These are phyloP conservation scores for Callyntrura sp. DNA, from an alignment of 2,888 invertebrate species.

Conservation along the genomic window DNA sequence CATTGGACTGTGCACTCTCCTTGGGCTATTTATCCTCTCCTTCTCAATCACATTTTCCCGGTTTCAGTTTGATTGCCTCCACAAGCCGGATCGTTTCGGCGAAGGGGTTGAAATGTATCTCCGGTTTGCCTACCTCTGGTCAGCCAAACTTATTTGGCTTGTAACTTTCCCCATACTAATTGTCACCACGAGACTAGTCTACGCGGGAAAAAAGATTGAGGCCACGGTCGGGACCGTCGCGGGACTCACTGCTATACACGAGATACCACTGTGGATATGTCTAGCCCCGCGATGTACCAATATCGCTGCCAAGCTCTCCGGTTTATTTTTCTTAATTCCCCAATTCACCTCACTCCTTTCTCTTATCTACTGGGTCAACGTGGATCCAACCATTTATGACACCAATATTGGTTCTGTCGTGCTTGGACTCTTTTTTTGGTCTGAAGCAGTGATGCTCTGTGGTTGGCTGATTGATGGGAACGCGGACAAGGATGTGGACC, in stretches of 20 bases:
- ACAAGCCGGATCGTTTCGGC: slow-evolving; percentile 76
- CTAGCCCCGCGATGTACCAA: slow-evolving; percentile 55
- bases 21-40: slow-evolving; percentile 74
- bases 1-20: slow-evolving; percentile 66
- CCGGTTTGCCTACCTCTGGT: slow-evolving; percentile 75
- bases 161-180: slow-evolving; percentile 71
- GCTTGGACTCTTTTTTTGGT: slow-evolving; percentile 81
- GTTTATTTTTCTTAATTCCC: slow-evolving; percentile 81
- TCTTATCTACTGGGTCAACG: slow-evolving; percentile 82
- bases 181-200: slow-evolving; percentile 66
- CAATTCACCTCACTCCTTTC: slow-evolving; percentile 81
- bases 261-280: slow-evolving; percentile 74
- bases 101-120: slow-evolving; percentile 67
- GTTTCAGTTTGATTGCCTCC: slow-evolving; percentile 71
- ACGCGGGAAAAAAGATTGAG: slow-evolving; percentile 36
- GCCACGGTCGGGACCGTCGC: slow-evolving; percentile 39
- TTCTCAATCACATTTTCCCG: slow-evolving; percentile 76
- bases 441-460: slow-evolving; percentile 68
- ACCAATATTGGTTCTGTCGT: slow-evolving; percentile 80
- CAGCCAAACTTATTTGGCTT: slow-evolving; percentile 77
- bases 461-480: slow-evolving; percentile 77
- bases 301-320: slow-evolving; percentile 57
- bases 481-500: slow-evolving; percentile 80
- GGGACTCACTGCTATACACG: slow-evolving; percentile 58
- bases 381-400: slow-evolving; percentile 79